phyloP scores from a whole-genome alignment of 2,888 invertebrate genomes.

The Diogma glabrata region DNA sequence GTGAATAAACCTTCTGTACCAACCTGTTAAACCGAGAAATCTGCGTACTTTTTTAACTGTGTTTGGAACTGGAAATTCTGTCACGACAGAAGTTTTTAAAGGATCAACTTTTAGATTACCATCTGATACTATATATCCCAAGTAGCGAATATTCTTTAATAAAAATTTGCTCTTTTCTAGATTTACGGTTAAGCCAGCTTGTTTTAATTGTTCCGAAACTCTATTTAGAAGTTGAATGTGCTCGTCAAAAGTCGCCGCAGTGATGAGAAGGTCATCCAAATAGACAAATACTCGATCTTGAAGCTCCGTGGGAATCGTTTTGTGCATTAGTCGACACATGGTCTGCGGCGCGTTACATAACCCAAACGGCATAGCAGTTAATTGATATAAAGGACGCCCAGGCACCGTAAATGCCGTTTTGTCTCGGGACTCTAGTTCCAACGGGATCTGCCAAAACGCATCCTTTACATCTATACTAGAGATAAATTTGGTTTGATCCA shows the following conservation, averaged over 20 bases:
- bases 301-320: constrained; percentile 15
- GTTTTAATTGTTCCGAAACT: not conserved
- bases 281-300: no score
- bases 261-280: constrained; percentile 9
- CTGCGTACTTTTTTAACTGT: constrained; percentile 15
- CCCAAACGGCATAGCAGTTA: not conserved
- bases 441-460: constrained; percentile 12
- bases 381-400: constrained; percentile 9
- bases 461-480: constrained; percentile 13
- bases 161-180: not conserved
- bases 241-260: not conserved
- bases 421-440: constrained; percentile 17
- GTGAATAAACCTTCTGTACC: constrained; percentile 15
- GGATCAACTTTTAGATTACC: not conserved
- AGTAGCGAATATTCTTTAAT: not conserved
- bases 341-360: constrained; percentile 11
- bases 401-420: constrained; percentile 23
- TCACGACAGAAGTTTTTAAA: constrained; percentile 5
- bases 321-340: constrained; percentile 19
- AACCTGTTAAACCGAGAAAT: constrained; percentile 18
- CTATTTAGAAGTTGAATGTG: not conserved
- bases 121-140: constrained; percentile 13
- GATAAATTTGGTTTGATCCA: constrained; percentile 21
- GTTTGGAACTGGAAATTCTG: constrained; percentile 17
- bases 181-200: not conserved